Evolutionary conservation across 2,797 vertebrate genomes (phyloP), one percentile per base, ranked within the genome.

Genomic region (Otus scops): DNA sequence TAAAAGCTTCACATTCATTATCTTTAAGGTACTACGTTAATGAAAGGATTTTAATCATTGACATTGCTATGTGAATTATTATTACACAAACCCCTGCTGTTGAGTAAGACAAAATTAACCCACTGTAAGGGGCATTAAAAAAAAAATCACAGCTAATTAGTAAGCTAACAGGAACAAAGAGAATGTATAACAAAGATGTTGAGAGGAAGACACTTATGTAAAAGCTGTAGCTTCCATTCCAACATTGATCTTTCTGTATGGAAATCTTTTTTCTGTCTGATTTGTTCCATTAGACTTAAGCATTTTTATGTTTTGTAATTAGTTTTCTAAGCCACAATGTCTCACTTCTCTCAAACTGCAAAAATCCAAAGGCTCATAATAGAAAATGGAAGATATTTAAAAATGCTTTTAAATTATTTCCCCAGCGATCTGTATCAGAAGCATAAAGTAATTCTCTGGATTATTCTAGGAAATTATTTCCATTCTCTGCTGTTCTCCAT

Each of bases 401-500:
- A 98, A 98, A 98, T 96, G 98, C 95, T 97, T 98, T 98, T 97
- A 98, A 98, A 98, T 98, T 98, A 98, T 98, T 98, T 98, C 98
- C 98, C 98, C 94, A 95, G 98, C 88, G 98, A 98, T 98, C 98
- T 98, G 97, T 98, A 98, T 97, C 96, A 97, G 95, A 98, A 96
- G 94, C 95, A 96, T 98, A 97, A 95, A 96, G 94, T 96, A 97
- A 97, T 98, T 98, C 96, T 74, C 94, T 41, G 95, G 97, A 98
- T 98, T 98, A 98, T 97, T 97, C 97, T 95, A 88, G 97, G 97
- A 98, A 98, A 98, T 98, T 97, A 97, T 98, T 97, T 97, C 96
- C 74, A 87, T 83, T 96, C 94, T 96, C 96, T 93, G 70, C 83
- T 84, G 73, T 94, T 96, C 75, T 96, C 74, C 94, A 96, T 95